Percentiles rank a stretch among this genome's conserved stretches.
Evolutionary conservation across 2,113 vertebrate genomes (phyloP).

Genomic region (Gallinago media): DNA sequence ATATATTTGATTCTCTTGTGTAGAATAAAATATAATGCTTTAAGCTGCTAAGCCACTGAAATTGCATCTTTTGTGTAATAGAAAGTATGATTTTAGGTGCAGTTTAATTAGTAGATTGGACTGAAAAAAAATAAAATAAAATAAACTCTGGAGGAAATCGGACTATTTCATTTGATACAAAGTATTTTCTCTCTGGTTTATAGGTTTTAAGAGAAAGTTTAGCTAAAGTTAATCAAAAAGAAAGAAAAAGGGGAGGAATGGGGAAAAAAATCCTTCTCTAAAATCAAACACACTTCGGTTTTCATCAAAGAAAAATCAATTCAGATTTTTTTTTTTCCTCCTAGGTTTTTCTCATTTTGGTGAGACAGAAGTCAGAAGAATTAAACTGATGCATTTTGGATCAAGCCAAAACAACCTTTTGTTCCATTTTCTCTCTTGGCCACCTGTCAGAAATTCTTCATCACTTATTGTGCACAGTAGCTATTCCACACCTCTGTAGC

Average conservation of each 20-base stretch:
- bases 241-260: neutral
- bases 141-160: neutral
- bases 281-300: neutral
- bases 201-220: neutral
- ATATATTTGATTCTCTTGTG: neutral
- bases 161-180: neutral
- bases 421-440: neutral
- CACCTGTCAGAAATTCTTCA: neutral
- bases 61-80: neutral
- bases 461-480: neutral
- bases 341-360: neutral
- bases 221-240: neutral
- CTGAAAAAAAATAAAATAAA: rapidly evolving
- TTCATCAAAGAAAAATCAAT: neutral
- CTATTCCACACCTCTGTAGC: neutral
- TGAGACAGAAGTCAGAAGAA: neutral
- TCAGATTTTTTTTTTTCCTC: neutral
- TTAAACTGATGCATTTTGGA: neutral
- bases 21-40: neutral
- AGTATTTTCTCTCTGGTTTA: neutral
- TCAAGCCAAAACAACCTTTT: neutral
- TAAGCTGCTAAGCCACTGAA: neutral
- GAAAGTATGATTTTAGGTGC: neutral
- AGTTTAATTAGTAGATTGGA: neutral
- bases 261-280: rapidly evolving